Evolutionary conservation across 2,113 vertebrate species (phyloP), one percentile per base, ranked within the genome.

Genomic region (Neotragus moschatus): DNA sequence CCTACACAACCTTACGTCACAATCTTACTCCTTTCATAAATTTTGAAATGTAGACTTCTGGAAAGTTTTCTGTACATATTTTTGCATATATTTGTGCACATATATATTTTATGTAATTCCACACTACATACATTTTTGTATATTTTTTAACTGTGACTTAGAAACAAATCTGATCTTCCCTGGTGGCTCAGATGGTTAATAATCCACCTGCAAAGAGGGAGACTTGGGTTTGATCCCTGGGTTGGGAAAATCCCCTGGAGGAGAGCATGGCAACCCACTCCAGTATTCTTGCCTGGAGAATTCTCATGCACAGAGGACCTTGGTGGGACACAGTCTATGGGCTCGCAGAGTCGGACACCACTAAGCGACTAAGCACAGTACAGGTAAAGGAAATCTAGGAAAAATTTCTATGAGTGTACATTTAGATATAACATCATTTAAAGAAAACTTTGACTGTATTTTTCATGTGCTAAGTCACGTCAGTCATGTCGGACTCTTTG

Each of bases 11-110:
- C 4, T 92, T 84, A 13, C 80, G 43, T 11, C 26, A 70, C 30
- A 86, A 43, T 82, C 12, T 84, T 61, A 92, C 36, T 94, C n/a
- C 17, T 90, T 70, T 95, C 28, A 92, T 33, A 94, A 49, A 61
- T 77, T 60, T 93, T 95, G 53, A 2, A 55, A 75, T 13, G 19
- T 70, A 81, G 6, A 80, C 11, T 75, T 95, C 15, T 51, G 53
- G 23, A 51, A 15, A 73, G 10, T 92, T 84, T 96, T 93, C 39
- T 88, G 12, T 96, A 2, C 84, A 13, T 63, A 58, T 93, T 84
- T 92, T 5, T 94, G n/a, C 55, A n/a, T 63, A 12, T 84, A 17
- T 66, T 23, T 51, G 33, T 82, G 23, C 33, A 5, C 47, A 81
- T 30, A 81, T 36, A 55, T 45, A 53, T 79, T 43, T 75, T 58